Evolutionary conservation across 2,888 invertebrate genomes (phyloP), one percentile per base, ranked within the genome.

Genomic region (Tricholauxania praeusta): DNA sequence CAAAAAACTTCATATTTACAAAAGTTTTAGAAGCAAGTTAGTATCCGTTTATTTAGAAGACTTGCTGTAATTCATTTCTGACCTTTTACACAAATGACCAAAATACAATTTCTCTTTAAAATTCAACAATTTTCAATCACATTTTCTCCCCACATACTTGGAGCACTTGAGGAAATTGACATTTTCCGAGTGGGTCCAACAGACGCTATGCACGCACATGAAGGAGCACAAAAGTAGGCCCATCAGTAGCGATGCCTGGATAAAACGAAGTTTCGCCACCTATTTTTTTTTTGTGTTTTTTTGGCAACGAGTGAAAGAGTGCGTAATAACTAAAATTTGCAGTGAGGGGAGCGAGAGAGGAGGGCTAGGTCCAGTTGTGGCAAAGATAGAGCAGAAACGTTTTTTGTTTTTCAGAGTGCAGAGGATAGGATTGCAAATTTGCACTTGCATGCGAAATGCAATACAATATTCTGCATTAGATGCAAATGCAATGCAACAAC

Each of bases 371-470:
- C 22, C 22, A 19, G 39, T 39, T 10, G 39, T 39, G 39, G 39
- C 39, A 39, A 39, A 39, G 39, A 39, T 39, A 39, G 39, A 32
- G 22, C 28, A 19, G 28, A 14, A 57, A 19, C 17, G 12, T 17
- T 39, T 17, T 17, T 28, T 62, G 70, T 10, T 39, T 39, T 39
- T 39, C 39, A 39, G 22, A 6, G 65, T 39, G 57, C 19, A 59
- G 32, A 49, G 55, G 49, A 71, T 57, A 72, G 74, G 72, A 76
- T 75, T 76, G 74, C 77, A 72, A 79, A 70, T 79, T 78, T 79
- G 77, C 77, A 76, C 78, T 78, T 79, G 75, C 76, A 77, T 78
- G 74, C 74, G 76, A 78, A 79, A 79, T 78, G 78, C 79, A 78
- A 78, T 77, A 75, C 78, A 78, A 79, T 78, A 79, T 76, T 78